phyloP scores from a whole-genome alignment of 1,140 invertebrate genomes.

The Panagrolaimus sp. region DNA sequence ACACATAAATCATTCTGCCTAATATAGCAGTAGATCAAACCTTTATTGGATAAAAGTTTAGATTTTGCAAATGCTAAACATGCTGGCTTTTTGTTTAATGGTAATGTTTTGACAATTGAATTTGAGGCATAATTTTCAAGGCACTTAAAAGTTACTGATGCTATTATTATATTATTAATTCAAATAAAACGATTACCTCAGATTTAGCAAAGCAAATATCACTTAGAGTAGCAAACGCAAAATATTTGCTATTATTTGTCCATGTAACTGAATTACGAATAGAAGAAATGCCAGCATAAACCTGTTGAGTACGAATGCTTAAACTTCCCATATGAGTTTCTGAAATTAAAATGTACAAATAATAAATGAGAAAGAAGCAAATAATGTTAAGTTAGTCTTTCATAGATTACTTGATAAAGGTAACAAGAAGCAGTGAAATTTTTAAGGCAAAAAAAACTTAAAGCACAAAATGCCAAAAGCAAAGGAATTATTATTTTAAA shows the following conservation, averaged over 20 bases:
- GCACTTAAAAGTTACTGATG: neutral
- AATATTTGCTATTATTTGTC: neutral
- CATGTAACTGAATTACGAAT: neutral
- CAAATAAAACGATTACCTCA: neutral
- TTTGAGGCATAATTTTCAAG: neutral
- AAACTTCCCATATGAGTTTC: no score
- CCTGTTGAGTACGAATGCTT: neutral
- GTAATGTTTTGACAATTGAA: neutral
- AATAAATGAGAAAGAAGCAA: no score
- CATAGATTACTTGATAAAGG: no score
- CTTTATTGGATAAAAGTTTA: neutral
- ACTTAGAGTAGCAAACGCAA: neutral
- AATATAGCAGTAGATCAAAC: neutral
- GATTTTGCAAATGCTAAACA: neutral
- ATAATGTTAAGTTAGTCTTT: no score
- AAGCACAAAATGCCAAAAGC: no score
- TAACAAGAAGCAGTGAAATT: no score
- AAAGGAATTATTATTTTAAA: no score
- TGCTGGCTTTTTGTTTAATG: neutral
- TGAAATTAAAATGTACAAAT: no score
- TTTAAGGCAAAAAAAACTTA: no score
- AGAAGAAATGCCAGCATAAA: neutral
- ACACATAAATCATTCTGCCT: neutral
- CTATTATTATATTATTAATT: neutral
- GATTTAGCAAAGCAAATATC: constrained; percentile 4